A percentile compares a stretch with the other conserved stretches of the same genome.
Conservation (phyloP, 2,888 invertebrate species). For the Drosophila austrosaltans region DNA sequence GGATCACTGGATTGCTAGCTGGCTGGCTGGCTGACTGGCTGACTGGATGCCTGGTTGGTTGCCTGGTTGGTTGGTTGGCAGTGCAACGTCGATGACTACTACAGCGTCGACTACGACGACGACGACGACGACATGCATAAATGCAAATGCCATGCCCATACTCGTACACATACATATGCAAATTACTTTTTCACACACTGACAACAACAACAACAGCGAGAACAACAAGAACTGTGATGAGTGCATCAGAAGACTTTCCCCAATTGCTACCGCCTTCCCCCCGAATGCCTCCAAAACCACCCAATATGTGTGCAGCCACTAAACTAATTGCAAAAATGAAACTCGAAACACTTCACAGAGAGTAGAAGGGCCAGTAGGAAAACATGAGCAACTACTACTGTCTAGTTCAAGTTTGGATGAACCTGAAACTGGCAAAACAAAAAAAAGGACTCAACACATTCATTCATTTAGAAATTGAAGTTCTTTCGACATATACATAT, state of each 20-base stretch:
- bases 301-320: constrained; percentile 48
- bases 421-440: not conserved
- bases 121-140: constrained; percentile 59
- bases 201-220: not conserved
- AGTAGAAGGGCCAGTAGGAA: constrained; percentile 2
- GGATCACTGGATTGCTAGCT: not conserved
- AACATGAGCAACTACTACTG: constrained; percentile 5
- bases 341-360: constrained; percentile 26
- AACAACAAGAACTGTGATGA: not conserved
- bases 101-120: not conserved
- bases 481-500: too few relatives aligned
- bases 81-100: not conserved
- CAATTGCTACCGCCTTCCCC: not conserved
- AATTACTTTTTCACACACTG: constrained; percentile 55
- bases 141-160: constrained; percentile 66
- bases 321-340: constrained; percentile 46
- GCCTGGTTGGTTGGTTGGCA: constrained; percentile 1
- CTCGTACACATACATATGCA: constrained; percentile 60
- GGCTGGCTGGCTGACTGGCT: not conserved
- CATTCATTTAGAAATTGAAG: too few relatives aligned
- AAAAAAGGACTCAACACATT: too few relatives aligned
- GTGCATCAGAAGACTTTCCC: not conserved
- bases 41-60: constrained; percentile 2
- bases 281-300: constrained; percentile 35
- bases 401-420: not conserved